Evolutionary conservation across 2,113 vertebrate species (phyloP).

Genomic region (Capreolus pygargus): DNA sequence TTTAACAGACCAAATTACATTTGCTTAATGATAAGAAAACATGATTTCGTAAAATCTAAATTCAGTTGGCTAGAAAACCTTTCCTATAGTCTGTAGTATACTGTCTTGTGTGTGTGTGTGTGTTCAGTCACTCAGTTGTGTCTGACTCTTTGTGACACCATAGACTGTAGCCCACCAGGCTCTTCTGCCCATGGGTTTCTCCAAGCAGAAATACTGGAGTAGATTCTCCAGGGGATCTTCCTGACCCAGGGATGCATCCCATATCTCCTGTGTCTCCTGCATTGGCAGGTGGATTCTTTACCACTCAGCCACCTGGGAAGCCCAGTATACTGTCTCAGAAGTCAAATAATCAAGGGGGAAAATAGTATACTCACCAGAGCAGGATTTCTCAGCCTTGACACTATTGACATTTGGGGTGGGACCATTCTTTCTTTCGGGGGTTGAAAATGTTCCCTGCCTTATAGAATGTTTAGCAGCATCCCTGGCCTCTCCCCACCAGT

Average conservation of each 20-base stretch:
- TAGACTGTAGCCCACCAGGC: neutral
- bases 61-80: neutral
- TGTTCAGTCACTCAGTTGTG: neutral
- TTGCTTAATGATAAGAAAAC: slow-evolving; percentile 34
- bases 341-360: neutral
- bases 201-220: neutral
- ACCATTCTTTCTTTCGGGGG: neutral
- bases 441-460: neutral
- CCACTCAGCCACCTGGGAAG: neutral
- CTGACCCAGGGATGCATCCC: neutral
- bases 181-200: neutral
- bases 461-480: neutral
- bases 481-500: neutral
- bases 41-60: slow-evolving; percentile 22
- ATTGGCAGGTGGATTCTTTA: neutral
- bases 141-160: neutral
- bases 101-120: neutral
- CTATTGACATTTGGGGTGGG: neutral
- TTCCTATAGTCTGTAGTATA: neutral
- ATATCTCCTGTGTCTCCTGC: neutral
- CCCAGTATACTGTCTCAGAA: neutral
- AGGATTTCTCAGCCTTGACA: neutral
- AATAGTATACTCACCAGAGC: neutral
- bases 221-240: neutral
- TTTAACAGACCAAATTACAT: neutral